A percentile compares a stretch with the other conserved stretches of the same genome.
Evolutionary conservation across 2,113 vertebrate species (phyloP).

Genomic region (Notechis scutatus): DNA sequence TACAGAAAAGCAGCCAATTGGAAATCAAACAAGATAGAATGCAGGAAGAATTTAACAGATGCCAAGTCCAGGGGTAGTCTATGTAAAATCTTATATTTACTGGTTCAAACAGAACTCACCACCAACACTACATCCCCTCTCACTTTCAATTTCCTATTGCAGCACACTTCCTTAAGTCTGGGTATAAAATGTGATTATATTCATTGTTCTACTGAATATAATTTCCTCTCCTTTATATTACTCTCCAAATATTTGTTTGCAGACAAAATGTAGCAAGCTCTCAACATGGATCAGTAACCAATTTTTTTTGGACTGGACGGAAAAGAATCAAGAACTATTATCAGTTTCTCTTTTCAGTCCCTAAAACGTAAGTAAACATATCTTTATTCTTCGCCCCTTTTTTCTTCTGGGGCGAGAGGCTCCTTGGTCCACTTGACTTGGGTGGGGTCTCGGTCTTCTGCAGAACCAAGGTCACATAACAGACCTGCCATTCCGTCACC

Average conservation of each 20-base stretch:
- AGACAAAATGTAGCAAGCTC: slow-evolving; percentile 44
- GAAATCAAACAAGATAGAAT: slow-evolving; percentile 1
- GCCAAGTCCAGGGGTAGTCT: neutral
- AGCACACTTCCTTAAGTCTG: slow-evolving; percentile 7
- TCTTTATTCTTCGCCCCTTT: slow-evolving; percentile 68
- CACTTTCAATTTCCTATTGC: neutral
- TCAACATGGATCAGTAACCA: neutral
- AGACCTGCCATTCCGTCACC: slow-evolving; percentile 54
- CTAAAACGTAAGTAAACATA: rapidly evolving
- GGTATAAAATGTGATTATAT: neutral
- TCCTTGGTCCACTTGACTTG: slow-evolving; percentile 66
- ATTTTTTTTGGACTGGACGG: slow-evolving; percentile 45
- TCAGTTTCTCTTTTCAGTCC: slow-evolving; percentile 51
- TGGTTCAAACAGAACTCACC: neutral
- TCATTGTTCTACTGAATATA: neutral
- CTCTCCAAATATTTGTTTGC: slow-evolving; percentile 39
- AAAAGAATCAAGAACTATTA: slow-evolving; percentile 50
- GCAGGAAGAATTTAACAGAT: neutral
- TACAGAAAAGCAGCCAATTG: slow-evolving; percentile 18
- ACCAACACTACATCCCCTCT: neutral
- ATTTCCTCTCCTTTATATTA: neutral
- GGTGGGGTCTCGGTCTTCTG: slow-evolving; percentile 48
- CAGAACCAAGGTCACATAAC: neutral
- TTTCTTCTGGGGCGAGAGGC: slow-evolving; percentile 56
- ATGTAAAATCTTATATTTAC: neutral